These are phyloP conservation scores for Bradypus variegatus DNA, from an alignment of 2,797 vertebrate species.

Conservation along the genomic window DNA sequence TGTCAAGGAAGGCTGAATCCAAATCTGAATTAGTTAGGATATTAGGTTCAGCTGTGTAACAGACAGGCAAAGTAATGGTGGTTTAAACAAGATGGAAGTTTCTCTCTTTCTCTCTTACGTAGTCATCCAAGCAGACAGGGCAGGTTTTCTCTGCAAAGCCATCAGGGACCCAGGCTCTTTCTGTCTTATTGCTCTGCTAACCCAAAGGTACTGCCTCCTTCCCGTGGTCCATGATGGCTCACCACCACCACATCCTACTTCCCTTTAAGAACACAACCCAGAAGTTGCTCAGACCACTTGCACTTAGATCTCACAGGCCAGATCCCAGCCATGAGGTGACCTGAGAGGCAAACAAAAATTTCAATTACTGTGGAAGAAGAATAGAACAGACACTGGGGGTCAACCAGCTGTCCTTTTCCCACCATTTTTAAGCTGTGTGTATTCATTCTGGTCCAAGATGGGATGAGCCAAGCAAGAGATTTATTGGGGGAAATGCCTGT, in stretches of 20 bases:
- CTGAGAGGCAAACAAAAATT: background rate
- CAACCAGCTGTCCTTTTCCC: background rate
- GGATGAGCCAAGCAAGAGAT: no score
- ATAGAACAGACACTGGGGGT: background rate
- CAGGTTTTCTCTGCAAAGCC: background rate
- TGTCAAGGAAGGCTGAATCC: background rate
- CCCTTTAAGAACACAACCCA: background rate
- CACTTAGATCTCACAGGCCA: background rate
- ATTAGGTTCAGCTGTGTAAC: background rate
- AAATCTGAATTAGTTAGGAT: background rate
- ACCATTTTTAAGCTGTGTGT: no score
- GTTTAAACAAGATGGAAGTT: background rate
- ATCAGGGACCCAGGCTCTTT: background rate
- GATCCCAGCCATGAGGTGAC: background rate
- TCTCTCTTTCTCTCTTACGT: background rate
- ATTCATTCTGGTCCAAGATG: background rate
- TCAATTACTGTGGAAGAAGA: background rate
- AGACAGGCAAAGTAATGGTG: background rate
- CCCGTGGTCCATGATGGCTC: accelerated
- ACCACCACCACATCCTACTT: background rate
- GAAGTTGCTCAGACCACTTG: background rate
- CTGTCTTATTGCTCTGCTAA: background rate
- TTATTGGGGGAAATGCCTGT: background rate
- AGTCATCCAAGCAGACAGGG: no score
- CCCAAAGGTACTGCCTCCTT: background rate